phyloP scores from a whole-genome alignment of 2,113 vertebrate species.

The Tringa solitaria region DNA sequence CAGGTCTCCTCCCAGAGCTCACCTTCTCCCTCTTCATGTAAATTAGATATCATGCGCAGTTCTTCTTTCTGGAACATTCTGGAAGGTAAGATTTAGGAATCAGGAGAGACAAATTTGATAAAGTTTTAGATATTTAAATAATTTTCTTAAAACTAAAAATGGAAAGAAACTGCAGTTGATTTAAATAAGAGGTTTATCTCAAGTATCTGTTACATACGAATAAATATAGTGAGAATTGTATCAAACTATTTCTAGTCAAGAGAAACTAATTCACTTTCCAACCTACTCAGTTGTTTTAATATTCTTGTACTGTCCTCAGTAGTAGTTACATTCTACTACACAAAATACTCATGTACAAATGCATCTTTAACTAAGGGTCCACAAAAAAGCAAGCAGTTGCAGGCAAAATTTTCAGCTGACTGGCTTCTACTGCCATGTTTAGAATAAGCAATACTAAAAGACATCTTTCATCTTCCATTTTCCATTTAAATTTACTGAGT shows the following conservation, averaged over 20 bases:
- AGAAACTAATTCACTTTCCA: not conserved
- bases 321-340: not conserved
- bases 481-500: not conserved
- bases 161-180: not conserved
- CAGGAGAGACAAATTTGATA: not conserved
- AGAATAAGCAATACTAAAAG: not conserved
- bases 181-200: not conserved
- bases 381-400: not conserved
- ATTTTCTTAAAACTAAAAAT: not conserved
- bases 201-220: not conserved
- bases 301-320: not conserved
- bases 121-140: not conserved
- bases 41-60: not conserved
- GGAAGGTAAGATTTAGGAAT: not conserved
- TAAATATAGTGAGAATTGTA: not conserved
- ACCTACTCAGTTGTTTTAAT: not conserved
- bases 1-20: not conserved
- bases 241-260: not conserved
- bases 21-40: not conserved
- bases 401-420: not conserved
- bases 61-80: not conserved
- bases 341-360: not conserved
- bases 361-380: not conserved
- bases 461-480: not conserved
- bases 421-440: not conserved